These are phyloP conservation scores for Coronaproctus castanopsis DNA, from an alignment of 2,888 invertebrate genomes.

Conservation along the genomic window DNA sequence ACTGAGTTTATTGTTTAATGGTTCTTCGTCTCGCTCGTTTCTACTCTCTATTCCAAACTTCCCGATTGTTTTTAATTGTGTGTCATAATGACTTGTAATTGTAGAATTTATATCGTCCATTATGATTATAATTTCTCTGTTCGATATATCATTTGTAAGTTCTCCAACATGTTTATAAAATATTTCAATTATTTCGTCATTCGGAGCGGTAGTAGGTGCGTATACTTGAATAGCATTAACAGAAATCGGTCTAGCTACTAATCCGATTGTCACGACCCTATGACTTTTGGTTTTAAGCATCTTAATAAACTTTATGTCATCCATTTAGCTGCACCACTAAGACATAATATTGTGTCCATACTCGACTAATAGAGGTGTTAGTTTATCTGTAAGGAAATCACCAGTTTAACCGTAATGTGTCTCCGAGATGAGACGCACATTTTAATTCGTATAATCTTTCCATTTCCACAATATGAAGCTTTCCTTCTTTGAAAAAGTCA, in stretches of 20 bases:
- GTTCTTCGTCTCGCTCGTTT: too few species aligned
- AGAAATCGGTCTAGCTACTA: not conserved
- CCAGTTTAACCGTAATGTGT: not conserved
- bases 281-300: not conserved
- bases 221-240: not conserved
- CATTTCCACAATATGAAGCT: not conserved
- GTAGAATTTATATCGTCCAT: not conserved
- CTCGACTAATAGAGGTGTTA: not conserved
- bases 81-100: not conserved
- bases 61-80: not conserved
- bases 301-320: not conserved
- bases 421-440: not conserved
- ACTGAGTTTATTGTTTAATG: too few species aligned
- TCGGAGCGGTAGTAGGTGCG: not conserved
- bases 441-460: not conserved
- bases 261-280: not conserved
- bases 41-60: not conserved
- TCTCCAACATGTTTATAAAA: not conserved
- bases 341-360: not conserved
- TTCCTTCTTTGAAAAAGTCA: not conserved
- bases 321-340: not conserved
- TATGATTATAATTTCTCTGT: not conserved
- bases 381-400: not conserved
- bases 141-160: not conserved
- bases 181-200: not conserved